A percentile compares a stretch with the other conserved stretches of the same genome.
These are phyloP conservation scores for Campoletis sonorensis DNA, from an alignment of 1,140 invertebrate species.

Conservation along the genomic window DNA sequence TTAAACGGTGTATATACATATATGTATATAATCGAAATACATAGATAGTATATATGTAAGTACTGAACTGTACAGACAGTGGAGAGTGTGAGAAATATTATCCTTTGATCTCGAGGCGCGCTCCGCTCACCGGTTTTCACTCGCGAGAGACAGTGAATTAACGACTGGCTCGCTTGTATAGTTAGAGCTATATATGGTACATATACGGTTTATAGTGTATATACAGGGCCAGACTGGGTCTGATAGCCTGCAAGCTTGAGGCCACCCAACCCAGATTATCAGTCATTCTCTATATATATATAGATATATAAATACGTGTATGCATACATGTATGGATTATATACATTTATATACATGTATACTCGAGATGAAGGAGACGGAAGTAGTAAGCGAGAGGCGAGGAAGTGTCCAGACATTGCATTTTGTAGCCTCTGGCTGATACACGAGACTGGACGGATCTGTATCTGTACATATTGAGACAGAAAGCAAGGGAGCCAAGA, in stretches of 20 bases:
- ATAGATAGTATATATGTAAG: background rate
- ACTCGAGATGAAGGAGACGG: conserved; percentile 53
- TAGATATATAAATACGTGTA: too few relatives aligned
- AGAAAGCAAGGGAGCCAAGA: background rate
- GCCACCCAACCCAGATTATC: conserved; percentile 67
- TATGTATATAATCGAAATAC: background rate
- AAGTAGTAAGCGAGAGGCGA: conserved; percentile 58
- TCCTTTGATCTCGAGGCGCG: conserved; percentile 67
- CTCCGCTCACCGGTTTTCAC: conserved; percentile 56
- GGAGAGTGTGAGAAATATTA: conserved; percentile 71
- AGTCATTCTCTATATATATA: conserved; percentile 53
- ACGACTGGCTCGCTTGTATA: conserved; percentile 58
- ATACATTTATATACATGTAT: background rate
- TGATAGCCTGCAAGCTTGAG: conserved; percentile 44
- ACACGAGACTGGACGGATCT: too few relatives aligned
- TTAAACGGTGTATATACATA: conserved; percentile 60
- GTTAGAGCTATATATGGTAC: conserved; percentile 28
- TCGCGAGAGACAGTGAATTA: conserved; percentile 68
- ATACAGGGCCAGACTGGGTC: conserved; percentile 10
- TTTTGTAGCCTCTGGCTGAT: background rate
- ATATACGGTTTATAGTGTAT: background rate
- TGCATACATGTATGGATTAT: background rate
- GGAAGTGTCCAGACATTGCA: conserved; percentile 49
- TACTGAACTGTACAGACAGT: conserved; percentile 5
- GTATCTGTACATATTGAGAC: background rate